These are phyloP conservation scores for Rhamphomyia laevipes DNA, from an alignment of 2,888 invertebrate species.

Conservation along the genomic window DNA sequence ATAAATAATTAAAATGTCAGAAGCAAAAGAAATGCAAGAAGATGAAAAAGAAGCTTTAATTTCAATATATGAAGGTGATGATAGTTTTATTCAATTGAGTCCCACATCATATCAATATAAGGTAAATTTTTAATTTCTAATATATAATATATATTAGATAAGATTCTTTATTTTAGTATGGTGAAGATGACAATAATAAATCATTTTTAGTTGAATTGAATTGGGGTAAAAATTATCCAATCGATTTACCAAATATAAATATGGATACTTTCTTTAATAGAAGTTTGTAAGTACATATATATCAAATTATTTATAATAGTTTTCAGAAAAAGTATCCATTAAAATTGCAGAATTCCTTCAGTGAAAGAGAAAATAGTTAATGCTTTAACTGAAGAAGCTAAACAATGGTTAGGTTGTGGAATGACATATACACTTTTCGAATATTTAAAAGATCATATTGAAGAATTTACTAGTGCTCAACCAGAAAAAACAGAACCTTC, in stretches of 20 bases:
- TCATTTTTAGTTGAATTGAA: constrained; percentile 79
- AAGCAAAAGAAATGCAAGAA: constrained; percentile 53
- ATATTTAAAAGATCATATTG: constrained; percentile 70
- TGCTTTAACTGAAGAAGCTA: constrained; percentile 55
- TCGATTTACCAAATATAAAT: constrained; percentile 66
- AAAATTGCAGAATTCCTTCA: constrained; percentile 43
- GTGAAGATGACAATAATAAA: constrained; percentile 62
- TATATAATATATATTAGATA: background rate
- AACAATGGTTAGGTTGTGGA: constrained; percentile 75
- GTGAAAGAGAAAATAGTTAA: constrained; percentile 59
- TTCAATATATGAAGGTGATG: constrained; percentile 91
- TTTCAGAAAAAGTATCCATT: background rate
- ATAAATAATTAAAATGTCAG: constrained; percentile 39
- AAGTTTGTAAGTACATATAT: constrained; percentile 63
- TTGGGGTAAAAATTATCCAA: constrained; percentile 82
- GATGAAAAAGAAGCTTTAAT: constrained; percentile 85
- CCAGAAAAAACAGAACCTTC: constrained; percentile 39
- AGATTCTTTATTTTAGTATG: constrained; percentile 48
- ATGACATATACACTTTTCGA: constrained; percentile 94
- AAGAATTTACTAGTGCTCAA: constrained; percentile 59
- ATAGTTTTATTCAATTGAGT: constrained; percentile 68
- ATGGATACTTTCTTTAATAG: constrained; percentile 90
- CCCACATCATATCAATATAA: constrained; percentile 80
- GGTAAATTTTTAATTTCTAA: constrained; percentile 40
- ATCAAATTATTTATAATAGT: background rate